Percentiles rank a stretch among this genome's conserved stretches.
phyloP scores from a whole-genome alignment of 2,797 vertebrate species.

The Malacoraja senta region DNA sequence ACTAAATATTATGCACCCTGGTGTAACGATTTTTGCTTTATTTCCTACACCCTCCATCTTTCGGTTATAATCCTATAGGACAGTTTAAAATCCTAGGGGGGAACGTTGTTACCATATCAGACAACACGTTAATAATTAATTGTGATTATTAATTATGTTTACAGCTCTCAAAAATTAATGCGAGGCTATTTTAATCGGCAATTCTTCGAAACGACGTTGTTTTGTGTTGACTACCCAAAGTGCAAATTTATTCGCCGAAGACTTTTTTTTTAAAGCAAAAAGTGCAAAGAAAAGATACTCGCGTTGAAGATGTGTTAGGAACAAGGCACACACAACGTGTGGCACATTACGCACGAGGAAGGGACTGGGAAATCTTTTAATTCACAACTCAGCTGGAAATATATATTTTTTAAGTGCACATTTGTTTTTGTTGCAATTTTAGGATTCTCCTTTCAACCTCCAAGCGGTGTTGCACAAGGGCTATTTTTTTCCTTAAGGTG shows the following conservation, averaged over 20 bases:
- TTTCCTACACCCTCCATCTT: neutral
- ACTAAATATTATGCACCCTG: neutral
- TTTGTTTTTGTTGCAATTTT: neutral
- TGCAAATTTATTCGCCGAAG: no score
- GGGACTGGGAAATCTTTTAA: no score
- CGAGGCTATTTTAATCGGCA: neutral
- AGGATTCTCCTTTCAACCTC: neutral
- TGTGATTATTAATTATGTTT: constrained; percentile 25
- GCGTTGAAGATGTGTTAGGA: neutral
- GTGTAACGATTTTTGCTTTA: neutral
- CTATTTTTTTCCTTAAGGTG: constrained; percentile 2
- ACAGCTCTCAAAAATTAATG: neutral
- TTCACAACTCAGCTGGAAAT: neutral
- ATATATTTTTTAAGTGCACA: neutral
- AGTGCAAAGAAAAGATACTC: no score
- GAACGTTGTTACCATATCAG: constrained; percentile 15
- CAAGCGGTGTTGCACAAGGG: neutral
- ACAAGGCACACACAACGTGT: neutral
- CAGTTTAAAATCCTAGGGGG: constrained; percentile 8
- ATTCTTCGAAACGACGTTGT: neutral
- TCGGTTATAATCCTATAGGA: neutral
- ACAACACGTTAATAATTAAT: constrained; percentile 33
- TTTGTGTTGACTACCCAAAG: no score
- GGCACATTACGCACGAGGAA: neutral
- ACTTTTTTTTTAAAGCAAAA: no score